Conservation (phyloP, 1,140 invertebrate genomes). For the Parapsyche elsis region DNA sequence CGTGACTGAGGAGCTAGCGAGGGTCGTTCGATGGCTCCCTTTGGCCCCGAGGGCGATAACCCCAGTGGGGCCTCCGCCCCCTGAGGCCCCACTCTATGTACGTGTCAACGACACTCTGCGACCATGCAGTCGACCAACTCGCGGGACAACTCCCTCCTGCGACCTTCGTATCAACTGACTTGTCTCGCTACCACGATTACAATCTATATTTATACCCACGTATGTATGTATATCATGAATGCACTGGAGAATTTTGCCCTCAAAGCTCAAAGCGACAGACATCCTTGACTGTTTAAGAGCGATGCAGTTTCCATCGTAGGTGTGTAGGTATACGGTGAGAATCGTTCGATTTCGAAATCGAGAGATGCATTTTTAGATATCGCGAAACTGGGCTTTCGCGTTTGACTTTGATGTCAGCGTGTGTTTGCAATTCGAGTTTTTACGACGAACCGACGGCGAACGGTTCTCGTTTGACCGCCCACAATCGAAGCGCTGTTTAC, state of each 20-base stretch:
- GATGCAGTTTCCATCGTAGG: too few species aligned
- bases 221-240: not conserved
- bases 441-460: not conserved
- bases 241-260: not conserved
- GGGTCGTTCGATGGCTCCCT: constrained; percentile 43
- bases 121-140: constrained; percentile 10
- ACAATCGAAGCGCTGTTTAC: too few species aligned
- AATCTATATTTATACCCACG: not conserved
- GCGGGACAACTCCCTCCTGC: constrained; percentile 15
- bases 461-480: too few species aligned
- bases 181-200: not conserved
- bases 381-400: too few species aligned
- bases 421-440: not conserved
- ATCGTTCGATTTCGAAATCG: too few species aligned
- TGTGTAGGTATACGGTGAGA: too few species aligned
- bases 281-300: too few species aligned
- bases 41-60: constrained; percentile 40
- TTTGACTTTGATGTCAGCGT: not conserved
- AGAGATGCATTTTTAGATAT: too few species aligned
- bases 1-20: constrained; percentile 32
- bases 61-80: constrained; percentile 31
- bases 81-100: not conserved
- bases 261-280: not conserved
- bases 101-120: constrained; percentile 19
- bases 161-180: constrained; percentile 23